A percentile compares a stretch with the other conserved stretches of the same genome.
phyloP scores from a whole-genome alignment of 2,888 invertebrate species.

The Cryptophagus acutangulus region DNA sequence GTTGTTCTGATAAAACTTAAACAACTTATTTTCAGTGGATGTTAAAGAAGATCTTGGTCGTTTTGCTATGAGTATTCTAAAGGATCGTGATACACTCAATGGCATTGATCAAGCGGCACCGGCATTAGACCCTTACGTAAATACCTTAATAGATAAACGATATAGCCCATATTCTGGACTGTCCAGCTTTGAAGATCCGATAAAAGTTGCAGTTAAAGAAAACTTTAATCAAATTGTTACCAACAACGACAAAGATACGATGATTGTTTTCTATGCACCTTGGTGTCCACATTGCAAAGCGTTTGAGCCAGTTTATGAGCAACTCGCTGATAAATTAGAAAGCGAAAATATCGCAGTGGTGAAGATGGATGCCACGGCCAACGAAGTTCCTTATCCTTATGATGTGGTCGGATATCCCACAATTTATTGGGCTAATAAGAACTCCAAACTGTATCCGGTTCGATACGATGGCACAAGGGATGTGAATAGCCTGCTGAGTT shows the following conservation, averaged over 20 bases:
- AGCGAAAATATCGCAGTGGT: conserved; percentile 86
- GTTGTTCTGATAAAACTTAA: too few relatives aligned
- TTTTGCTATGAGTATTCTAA: too few relatives aligned
- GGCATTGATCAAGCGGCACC: conserved; percentile 76
- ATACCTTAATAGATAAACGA: too few relatives aligned
- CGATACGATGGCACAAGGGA: conserved; percentile 93
- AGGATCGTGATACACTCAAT: conserved; percentile 88
- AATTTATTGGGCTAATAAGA: conserved; percentile 90
- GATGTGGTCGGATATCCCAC: conserved; percentile 98
- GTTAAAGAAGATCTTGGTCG: too few relatives aligned
- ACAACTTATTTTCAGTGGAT: too few relatives aligned
- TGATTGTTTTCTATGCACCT: conserved; percentile 98
- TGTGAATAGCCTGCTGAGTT: conserved; percentile 89
- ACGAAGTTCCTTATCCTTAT: conserved; percentile 88
- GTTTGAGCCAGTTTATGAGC: conserved; percentile 88
- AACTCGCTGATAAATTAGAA: conserved; percentile 72
- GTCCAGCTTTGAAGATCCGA: conserved; percentile 76
- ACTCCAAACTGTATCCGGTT: conserved; percentile 68
- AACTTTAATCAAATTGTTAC: conserved; percentile 94
- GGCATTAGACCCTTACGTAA: too few relatives aligned
- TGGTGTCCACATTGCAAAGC: conserved; percentile 99
- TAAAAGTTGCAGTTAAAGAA: conserved; percentile 89
- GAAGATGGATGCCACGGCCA: conserved; percentile 98
- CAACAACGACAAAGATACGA: conserved; percentile 85
- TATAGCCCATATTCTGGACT: too few relatives aligned